Base-by-base conservation (phyloP, 2,797 vertebrate species). In the Garrulus glandarius region DNA sequence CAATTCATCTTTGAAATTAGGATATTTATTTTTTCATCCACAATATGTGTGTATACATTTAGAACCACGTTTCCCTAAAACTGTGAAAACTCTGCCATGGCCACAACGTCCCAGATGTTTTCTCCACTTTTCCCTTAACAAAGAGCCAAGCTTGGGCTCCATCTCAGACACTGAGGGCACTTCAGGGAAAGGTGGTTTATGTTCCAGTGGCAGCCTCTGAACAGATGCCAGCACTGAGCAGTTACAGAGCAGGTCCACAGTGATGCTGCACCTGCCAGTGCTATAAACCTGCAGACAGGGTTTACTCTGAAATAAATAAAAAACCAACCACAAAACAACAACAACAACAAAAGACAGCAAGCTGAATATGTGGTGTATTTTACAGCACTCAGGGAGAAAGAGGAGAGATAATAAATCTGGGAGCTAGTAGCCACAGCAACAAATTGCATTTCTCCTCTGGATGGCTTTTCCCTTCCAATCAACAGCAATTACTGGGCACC, bases 341-440 rank as follows among this genome's bases (percentile, higher is more conserved):
- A 75, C 70, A 76, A 15, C 41, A 67, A 3, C 29, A 32, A 39
- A 34, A 37, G 29, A 57, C 67, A 84, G 60, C 1, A 69, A 81
- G 77, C 34, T 77, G 90, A 91, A 84, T 95, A 86, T 95, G 77
- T 88, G 64, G 68, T 37, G 30, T 91, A 30, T 92, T 97, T 97
- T 92, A 92, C 84, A 96, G 60, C 50, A 87, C 68, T 80, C 26
- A 13, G 43, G 52, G 85, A 95, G 63, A 90, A 93, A 92, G 75
- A 92, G 27, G 44, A 88, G 76, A 92, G 78, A 93, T 44, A 87
- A 97, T 96, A 97, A 97, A 97, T 94, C 95, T 78, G 81, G 85
- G 69, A 96, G 80, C 78, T 80, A 95, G 95, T 96, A 95, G 95
- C 95, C 95, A 95, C 93, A 97, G 94, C 91, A 97, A 97, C 95